Conservation (phyloP, 2,113 vertebrate species). For the Callithrix jacchus region DNA sequence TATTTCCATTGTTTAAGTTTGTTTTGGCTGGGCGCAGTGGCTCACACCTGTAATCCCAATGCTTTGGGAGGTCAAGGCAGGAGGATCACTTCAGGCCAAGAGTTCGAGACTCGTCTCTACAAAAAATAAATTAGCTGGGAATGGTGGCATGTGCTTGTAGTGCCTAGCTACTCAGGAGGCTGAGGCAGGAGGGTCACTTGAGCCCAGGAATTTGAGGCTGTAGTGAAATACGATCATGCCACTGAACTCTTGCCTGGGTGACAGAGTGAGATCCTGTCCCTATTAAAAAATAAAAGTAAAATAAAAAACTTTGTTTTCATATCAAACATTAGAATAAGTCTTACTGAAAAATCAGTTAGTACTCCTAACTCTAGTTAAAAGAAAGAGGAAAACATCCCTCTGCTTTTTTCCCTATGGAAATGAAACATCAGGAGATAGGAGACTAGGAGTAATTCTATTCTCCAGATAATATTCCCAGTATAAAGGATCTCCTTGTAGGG, state of each 20-base stretch:
- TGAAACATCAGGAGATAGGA: not conserved
- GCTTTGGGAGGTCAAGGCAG: not conserved
- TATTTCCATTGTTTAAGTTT: not conserved
- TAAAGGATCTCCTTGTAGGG: conserved; percentile 25
- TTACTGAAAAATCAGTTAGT: not conserved
- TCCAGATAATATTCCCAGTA: not conserved
- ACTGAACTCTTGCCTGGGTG: not conserved
- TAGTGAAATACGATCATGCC: not conserved
- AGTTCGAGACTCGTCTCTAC: not conserved
- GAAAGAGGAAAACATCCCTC: not conserved
- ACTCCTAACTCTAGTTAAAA: not conserved
- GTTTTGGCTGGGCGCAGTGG: not conserved
- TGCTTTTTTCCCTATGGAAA: not conserved
- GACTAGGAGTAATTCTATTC: not conserved
- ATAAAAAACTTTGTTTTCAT: not conserved
- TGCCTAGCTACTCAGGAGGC: not conserved
- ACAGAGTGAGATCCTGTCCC: not conserved
- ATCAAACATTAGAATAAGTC: not conserved
- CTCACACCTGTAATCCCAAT: not conserved
- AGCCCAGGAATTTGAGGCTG: not conserved
- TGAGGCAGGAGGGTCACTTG: not conserved
- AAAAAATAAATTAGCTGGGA: not conserved
- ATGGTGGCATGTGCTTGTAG: not conserved
- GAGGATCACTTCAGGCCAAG: not conserved
- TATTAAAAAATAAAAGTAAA: not conserved